Evolutionary conservation across 2,113 vertebrate genomes (phyloP).

Genomic region (Thermophis baileyi): DNA sequence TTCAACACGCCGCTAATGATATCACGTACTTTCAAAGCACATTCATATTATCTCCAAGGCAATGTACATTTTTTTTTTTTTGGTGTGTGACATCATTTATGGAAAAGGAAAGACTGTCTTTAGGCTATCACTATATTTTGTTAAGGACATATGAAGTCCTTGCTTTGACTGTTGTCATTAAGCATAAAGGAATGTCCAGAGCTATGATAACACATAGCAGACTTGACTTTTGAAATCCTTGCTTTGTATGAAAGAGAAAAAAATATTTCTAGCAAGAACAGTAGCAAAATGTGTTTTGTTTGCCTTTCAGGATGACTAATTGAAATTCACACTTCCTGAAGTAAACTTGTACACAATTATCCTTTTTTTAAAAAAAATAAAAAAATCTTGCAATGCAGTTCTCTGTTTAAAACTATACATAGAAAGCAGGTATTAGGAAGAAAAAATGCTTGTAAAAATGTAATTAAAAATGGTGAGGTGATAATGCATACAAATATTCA

Average conservation of each 20-base stretch:
- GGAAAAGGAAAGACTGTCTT: slow-evolving; percentile 34
- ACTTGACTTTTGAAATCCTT: slow-evolving; percentile 40
- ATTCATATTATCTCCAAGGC: not conserved
- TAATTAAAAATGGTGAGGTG: not conserved
- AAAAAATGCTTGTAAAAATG: not conserved
- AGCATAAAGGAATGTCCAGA: slow-evolving; percentile 36
- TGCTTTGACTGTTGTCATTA: slow-evolving; percentile 28
- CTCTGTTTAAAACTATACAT: not conserved
- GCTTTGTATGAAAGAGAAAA: slow-evolving; percentile 23
- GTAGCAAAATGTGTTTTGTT: not conserved
- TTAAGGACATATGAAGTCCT: slow-evolving; percentile 37
- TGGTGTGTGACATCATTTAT: not conserved
- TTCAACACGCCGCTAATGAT: not conserved
- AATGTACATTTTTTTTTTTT: not conserved
- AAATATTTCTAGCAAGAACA: not conserved
- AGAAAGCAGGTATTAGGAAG: not conserved
- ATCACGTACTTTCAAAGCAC: not conserved
- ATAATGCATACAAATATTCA: not conserved
- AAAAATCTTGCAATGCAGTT: not conserved
- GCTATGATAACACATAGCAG: slow-evolving; percentile 57
- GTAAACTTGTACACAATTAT: not conserved
- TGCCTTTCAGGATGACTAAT: not conserved
- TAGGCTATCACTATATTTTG: slow-evolving; percentile 26
- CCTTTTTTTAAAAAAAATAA: too few relatives aligned
- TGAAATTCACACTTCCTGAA: not conserved